Conservation (phyloP, 2,113 vertebrate species). For the Melanerpes formicivorus region DNA sequence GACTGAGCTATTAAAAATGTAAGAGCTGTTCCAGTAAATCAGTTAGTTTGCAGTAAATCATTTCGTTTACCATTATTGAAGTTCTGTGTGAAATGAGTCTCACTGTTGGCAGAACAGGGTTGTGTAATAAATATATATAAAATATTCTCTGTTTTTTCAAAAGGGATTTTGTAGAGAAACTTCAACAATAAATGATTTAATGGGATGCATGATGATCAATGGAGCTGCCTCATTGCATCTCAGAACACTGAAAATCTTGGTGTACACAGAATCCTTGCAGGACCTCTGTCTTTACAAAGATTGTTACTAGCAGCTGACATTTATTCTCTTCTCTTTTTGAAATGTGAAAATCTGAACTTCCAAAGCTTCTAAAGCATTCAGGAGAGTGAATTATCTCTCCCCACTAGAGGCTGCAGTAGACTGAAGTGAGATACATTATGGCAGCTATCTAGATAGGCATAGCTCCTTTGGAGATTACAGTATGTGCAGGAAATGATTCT, state of each 20-base stretch:
- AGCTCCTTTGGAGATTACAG: background rate
- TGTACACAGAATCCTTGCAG: constrained; percentile 3
- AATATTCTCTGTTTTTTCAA: constrained; percentile 42
- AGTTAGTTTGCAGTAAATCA: constrained; percentile 66
- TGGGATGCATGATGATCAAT: constrained; percentile 7
- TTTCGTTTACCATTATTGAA: constrained; percentile 64
- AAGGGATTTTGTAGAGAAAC: constrained; percentile 35
- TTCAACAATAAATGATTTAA: constrained; percentile 60
- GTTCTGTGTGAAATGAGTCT: constrained; percentile 26
- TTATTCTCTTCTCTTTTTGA: background rate
- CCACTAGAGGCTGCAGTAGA: background rate
- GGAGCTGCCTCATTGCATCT: background rate
- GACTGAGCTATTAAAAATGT: constrained; percentile 68
- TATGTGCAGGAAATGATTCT: background rate
- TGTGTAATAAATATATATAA: constrained; percentile 65
- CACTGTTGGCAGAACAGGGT: constrained; percentile 45
- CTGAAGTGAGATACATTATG: background rate
- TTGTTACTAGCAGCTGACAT: background rate
- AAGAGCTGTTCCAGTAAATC: constrained; percentile 64
- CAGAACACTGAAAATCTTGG: background rate
- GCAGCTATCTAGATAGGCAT: background rate
- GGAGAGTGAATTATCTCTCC: background rate
- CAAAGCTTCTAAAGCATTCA: background rate
- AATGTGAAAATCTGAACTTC: background rate
- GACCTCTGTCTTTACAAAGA: constrained; percentile 4